Conservation (phyloP, 2,888 invertebrate genomes). For the Pyrochroa serraticornis region DNA sequence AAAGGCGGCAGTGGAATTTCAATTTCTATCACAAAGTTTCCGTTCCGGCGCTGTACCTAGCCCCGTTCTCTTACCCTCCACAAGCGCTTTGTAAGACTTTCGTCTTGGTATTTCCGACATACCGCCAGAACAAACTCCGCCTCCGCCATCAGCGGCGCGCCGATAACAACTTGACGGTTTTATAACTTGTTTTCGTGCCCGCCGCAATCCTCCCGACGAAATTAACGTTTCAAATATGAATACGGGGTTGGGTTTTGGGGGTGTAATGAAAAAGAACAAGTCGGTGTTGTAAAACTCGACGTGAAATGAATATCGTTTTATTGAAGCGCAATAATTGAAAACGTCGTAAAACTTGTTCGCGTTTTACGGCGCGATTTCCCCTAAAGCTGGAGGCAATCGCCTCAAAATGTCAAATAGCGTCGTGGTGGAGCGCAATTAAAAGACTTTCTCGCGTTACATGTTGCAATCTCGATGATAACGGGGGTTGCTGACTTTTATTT, state of each 20-base stretch:
- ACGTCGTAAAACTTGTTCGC: conserved; percentile 11
- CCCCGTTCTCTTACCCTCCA: conserved; percentile 36
- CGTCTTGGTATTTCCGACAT: conserved; percentile 46
- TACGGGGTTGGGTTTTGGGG: not conserved
- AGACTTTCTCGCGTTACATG: no score
- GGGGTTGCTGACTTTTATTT: no score
- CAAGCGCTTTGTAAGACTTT: conserved; percentile 49
- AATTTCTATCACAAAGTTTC: conserved; percentile 51
- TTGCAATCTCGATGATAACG: no score
- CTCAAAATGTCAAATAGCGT: no score
- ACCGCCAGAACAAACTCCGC: conserved; percentile 41
- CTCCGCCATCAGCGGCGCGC: not conserved
- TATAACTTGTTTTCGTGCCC: conserved; percentile 19
- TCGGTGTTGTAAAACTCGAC: not conserved
- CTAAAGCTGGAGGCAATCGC: no score
- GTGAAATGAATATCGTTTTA: conserved; percentile 16
- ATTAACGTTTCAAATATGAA: conserved; percentile 27
- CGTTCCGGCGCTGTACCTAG: conserved; percentile 40
- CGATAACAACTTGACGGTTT: conserved; percentile 36
- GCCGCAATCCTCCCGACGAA: conserved; percentile 15
- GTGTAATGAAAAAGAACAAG: not conserved
- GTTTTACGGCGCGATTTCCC: no score
- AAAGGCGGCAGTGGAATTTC: conserved; percentile 51
- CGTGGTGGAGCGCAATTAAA: no score
- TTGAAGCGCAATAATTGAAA: conserved; percentile 13